Base-by-base conservation (phyloP, 2,113 vertebrate species). In the Arothron firmamentum region DNA sequence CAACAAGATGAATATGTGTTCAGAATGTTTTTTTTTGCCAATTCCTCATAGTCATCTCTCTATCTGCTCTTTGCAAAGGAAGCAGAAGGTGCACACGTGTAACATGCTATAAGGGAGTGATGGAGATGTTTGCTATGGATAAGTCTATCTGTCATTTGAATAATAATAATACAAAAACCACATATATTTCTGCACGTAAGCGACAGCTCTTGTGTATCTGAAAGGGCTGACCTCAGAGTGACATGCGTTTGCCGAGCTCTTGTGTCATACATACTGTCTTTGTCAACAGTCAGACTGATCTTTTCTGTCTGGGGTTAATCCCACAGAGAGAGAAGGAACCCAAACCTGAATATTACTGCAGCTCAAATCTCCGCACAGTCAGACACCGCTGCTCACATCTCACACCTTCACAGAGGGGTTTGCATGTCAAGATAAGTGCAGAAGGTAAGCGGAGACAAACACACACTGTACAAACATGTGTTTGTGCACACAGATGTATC, bases 391-490 rank as follows among this genome's bases (percentile, higher is more conserved):
- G 65, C 80, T 88, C 85, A 75, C 87, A 88, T 87, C 83, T 85
- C 85, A 80, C 83, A 80, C 80, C 78, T 83, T 80, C 80, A 81
- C 74, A 77, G 69, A 79, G 83, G 78, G 81, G 79, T 86, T 86
- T 86, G 87, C 85, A 85, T 88, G 87, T 87, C 83, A 85, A 84
- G 87, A 88, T 87, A 87, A 88, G 83, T 83, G 83, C 78, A 74
- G 83, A 81, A 85, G 72, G 80, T 72, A 84, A 82, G 81, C 78
- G 73, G 74, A 84, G 81, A 75, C 74, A 75, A 74, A 81, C 81
- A 77, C 75, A 73, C 75, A 72, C 61, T 23, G 53, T 23, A 52
- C 77, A 67, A 70, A 41, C 54, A 6, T 47, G 15, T n/a, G n/a
- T 47, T 13, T 13, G 13, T 47, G 45, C 45, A 47, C 45, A 16